These are phyloP conservation scores for Cochlearius cochlearius DNA, from an alignment of 2,113 vertebrate genomes.

Conservation along the genomic window DNA sequence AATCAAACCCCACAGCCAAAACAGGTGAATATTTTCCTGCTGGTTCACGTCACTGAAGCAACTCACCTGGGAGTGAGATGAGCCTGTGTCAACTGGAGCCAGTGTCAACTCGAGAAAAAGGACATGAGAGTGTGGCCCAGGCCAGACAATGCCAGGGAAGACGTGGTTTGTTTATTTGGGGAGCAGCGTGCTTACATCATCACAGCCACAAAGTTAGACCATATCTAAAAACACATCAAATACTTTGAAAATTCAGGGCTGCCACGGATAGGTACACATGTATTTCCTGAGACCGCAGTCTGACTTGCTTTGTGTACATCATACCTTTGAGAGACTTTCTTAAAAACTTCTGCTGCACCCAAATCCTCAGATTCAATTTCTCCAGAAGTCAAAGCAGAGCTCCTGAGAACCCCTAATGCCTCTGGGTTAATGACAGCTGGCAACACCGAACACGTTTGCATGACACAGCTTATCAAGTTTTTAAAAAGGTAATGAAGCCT, in stretches of 20 bases:
- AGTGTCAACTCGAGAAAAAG: not conserved
- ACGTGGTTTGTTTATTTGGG: not conserved
- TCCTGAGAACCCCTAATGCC: not conserved
- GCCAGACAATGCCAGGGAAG: not conserved
- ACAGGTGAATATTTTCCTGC: not conserved
- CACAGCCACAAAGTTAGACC: not conserved
- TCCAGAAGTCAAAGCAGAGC: not conserved
- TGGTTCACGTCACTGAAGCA: not conserved
- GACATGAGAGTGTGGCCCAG: not conserved
- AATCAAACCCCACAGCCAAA: not conserved
- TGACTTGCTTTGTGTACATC: not conserved
- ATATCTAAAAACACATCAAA: not conserved
- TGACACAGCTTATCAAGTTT: not conserved
- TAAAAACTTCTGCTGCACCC: not conserved
- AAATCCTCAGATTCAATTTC: not conserved
- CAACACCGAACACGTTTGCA: not conserved
- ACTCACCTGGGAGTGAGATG: not conserved
- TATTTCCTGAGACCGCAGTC: not conserved
- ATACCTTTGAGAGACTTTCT: not conserved
- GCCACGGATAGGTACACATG: not conserved
- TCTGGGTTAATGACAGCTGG: not conserved
- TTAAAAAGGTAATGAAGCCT: not conserved
- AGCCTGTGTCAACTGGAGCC: not conserved
- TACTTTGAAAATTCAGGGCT: not conserved
- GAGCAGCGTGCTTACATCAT: not conserved